Evolutionary conservation across 92 coral and sea anemone genomes (phyloP).

Genomic region (Zoanthus sociatus): DNA sequence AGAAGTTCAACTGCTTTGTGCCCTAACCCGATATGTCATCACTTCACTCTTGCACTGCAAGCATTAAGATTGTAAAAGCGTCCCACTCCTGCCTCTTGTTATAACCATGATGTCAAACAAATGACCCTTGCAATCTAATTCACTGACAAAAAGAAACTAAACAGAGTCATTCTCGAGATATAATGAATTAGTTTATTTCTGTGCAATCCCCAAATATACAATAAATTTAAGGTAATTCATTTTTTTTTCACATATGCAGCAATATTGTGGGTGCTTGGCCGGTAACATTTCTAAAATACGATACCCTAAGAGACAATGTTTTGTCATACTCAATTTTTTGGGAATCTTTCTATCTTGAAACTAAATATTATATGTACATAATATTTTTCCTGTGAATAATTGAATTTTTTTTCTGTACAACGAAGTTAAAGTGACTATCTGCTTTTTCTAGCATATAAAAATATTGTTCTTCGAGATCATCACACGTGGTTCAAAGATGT

Average conservation of each 20-base stretch:
- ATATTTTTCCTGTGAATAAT: conserved; percentile 29
- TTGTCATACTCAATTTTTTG: not conserved
- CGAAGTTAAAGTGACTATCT: conserved; percentile 13
- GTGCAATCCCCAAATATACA: conserved; percentile 49
- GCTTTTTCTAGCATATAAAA: conserved; percentile 40
- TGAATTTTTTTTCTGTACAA: conserved; percentile 25
- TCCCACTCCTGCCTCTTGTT: not conserved
- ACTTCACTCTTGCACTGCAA: not conserved
- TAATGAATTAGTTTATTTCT: conserved; percentile 20
- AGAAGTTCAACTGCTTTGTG: not conserved
- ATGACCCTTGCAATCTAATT: conserved; percentile 1
- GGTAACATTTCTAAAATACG: conserved; percentile 23
- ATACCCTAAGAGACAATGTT: conserved; percentile 22
- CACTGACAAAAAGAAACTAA: conserved; percentile 8
- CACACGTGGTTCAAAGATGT: conserved; percentile 51
- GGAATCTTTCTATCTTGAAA: conserved; percentile 39
- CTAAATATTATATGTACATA: conserved; percentile 38
- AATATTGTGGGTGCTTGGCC: not conserved
- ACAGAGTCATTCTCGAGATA: not conserved
- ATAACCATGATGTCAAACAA: conserved; percentile 11
- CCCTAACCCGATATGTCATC: conserved; percentile 32
- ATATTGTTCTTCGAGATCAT: conserved; percentile 41
- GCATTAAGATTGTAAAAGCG: not conserved
- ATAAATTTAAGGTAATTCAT: conserved; percentile 35
- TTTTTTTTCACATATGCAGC: conserved; percentile 8